These are phyloP conservation scores for Anthopleura sola DNA, from an alignment of 64 coral and sea anemone genomes.

Conservation along the genomic window DNA sequence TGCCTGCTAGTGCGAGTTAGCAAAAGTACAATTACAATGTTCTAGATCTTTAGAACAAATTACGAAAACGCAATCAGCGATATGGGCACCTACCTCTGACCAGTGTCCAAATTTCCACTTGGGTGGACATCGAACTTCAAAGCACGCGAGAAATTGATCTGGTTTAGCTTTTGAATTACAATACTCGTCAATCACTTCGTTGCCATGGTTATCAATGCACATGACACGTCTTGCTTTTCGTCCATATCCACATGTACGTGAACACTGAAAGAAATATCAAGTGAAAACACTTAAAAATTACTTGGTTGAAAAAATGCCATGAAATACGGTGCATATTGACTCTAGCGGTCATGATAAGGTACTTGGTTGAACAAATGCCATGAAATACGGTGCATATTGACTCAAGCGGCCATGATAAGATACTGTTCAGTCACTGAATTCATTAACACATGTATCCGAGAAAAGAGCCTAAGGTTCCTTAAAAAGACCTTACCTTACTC, in stretches of 20 bases:
- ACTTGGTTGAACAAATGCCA: too few relatives aligned
- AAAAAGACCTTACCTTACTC: constrained; percentile 33
- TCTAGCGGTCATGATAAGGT: too few relatives aligned
- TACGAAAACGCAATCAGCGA: too few relatives aligned
- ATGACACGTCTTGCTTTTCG: constrained; percentile 54
- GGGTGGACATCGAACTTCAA: constrained; percentile 66
- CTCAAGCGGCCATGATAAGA: too few relatives aligned
- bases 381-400: too few relatives aligned
- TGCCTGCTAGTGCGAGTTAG: too few relatives aligned
- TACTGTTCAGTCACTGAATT: too few relatives aligned
- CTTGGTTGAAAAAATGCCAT: too few relatives aligned
- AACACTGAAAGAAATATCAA: constrained; percentile 48
- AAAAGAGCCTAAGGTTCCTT: neutral
- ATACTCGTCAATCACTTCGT: constrained; percentile 19
- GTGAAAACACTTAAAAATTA: too few relatives aligned
- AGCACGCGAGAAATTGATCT: constrained; percentile 42
- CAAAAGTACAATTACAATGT: too few relatives aligned
- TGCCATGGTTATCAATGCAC: constrained; percentile 51
- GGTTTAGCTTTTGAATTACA: constrained; percentile 64
- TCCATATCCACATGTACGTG: constrained; percentile 78
- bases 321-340: too few relatives aligned
- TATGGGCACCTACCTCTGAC: constrained; percentile 92
- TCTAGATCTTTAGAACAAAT: too few relatives aligned
- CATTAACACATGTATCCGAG: neutral
- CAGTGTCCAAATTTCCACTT: constrained; percentile 93